Base-by-base conservation (phyloP, 2,797 vertebrate genomes). In the Psittacula echo region DNA sequence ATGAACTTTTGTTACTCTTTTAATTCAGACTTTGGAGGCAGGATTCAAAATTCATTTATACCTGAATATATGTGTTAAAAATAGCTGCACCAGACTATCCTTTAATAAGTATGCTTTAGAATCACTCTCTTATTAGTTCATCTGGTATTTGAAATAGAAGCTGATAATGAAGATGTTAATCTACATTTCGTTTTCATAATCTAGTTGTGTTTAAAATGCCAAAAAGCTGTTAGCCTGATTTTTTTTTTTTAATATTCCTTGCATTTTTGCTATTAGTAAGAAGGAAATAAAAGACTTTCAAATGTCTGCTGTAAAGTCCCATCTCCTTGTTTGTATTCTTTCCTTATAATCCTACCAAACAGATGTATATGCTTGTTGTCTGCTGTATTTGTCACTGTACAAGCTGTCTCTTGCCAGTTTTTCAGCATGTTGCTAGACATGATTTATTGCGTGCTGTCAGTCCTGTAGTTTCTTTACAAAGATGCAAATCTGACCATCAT, bases 401-500 rank as follows among this genome's bases (percentile, higher is more conserved):
- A 93, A 97, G 92, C 87, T 97, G 95, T 94, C 95, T 97, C 94
- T 96, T 95, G 97, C 94, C 97, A 97, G 94, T 84, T 97, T 98
- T 97, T 95, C 96, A 97, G 95, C 89, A 88, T 95, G 97, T 94
- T 94, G 97, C 96, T 98, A 97, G 94, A 96, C 79, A 92, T 98
- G 97, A 98, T 98, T 98, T 98, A 98, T 98, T 97, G 94, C 97
- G 87, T 87, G 80, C 94, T 97, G 96, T 97, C 95, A 92, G 87
- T 97, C 85, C 96, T 87, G 87, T 34, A 93, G 73, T 93, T 97
- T 97, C 93, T 91, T 95, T 95, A 94, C 80, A 97, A 97, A 97
- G 97, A 97, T 96, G 85, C 70, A 97, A 97, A 97, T 97, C 71
- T 96, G 85, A 97, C 90, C 96, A 94, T 65, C 53, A 32, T 85